Conservation (phyloP, 2,113 vertebrate species). For the Perognathus longimembris region DNA sequence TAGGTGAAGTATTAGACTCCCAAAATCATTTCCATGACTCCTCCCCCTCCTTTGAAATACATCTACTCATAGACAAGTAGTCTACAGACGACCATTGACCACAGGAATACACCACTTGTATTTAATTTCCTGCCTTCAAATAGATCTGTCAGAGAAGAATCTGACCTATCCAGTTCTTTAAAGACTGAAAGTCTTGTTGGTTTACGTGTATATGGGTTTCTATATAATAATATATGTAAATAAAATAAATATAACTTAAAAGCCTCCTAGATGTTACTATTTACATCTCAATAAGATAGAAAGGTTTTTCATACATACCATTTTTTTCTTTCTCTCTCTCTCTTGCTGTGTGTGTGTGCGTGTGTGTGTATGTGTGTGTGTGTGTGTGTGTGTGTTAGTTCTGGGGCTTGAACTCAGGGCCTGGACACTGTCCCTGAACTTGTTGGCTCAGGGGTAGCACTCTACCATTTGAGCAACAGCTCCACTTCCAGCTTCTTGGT, state of each 20-base stretch:
- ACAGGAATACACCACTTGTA: background rate
- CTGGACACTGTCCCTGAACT: no score
- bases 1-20: background rate
- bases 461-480: no score
- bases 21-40: background rate
- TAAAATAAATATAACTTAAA: constrained; percentile 4
- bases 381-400: no score
- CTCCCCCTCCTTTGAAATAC: background rate
- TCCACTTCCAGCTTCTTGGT: no score
- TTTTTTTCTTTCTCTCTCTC: no score
- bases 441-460: no score
- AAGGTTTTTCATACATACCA: background rate
- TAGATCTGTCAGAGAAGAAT: background rate
- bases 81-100: background rate
- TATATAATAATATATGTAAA: background rate
- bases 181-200: constrained; percentile 27
- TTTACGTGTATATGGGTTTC: background rate
- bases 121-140: background rate
- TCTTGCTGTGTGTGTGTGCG: no score
- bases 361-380: no score
- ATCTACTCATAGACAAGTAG: background rate
- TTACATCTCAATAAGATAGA: constrained; percentile 1
- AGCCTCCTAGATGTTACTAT: background rate
- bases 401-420: no score
- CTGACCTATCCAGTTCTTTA: constrained; percentile 12